Conservation (phyloP, 1,140 invertebrate genomes). For the Nymphalis io region DNA sequence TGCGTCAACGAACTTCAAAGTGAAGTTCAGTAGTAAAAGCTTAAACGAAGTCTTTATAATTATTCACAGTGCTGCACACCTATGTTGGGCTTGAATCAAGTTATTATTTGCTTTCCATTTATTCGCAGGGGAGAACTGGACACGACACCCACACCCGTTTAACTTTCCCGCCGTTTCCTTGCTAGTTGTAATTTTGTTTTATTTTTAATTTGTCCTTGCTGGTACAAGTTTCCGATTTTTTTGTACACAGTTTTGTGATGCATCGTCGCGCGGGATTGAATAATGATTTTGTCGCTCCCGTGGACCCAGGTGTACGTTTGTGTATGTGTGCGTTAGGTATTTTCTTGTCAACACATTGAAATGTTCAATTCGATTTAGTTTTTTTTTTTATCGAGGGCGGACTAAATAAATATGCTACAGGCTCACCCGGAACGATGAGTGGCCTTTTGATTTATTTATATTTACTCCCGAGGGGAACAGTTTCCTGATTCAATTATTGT, state of each 20-base stretch:
- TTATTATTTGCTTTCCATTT: constrained; percentile 44
- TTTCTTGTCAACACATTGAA: constrained; percentile 25
- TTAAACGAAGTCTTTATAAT: constrained; percentile 1
- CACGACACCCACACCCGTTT: constrained; percentile 31
- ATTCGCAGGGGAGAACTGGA: constrained; percentile 42
- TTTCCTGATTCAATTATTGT: constrained; percentile 74
- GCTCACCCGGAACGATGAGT: constrained; percentile 48
- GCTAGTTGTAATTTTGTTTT: constrained; percentile 11
- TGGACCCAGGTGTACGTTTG: constrained; percentile 44
- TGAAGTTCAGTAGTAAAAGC: background rate
- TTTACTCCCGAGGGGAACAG: constrained; percentile 55
- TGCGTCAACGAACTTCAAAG: background rate
- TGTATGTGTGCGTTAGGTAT: constrained; percentile 21
- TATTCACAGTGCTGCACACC: constrained; percentile 4
- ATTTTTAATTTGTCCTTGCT: constrained; percentile 24
- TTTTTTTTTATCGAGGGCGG: constrained; percentile 50
- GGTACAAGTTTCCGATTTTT: constrained; percentile 21
- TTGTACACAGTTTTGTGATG: constrained; percentile 10
- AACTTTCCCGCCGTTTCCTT: constrained; percentile 54
- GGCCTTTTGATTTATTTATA: constrained; percentile 70
- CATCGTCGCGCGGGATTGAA: constrained; percentile 35
- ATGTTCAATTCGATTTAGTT: constrained; percentile 34
- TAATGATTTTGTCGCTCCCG: constrained; percentile 46
- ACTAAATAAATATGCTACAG: constrained; percentile 54
- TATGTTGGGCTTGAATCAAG: constrained; percentile 15